phyloP scores from a whole-genome alignment of 2,797 vertebrate species.

The Dryobates pubescens region DNA sequence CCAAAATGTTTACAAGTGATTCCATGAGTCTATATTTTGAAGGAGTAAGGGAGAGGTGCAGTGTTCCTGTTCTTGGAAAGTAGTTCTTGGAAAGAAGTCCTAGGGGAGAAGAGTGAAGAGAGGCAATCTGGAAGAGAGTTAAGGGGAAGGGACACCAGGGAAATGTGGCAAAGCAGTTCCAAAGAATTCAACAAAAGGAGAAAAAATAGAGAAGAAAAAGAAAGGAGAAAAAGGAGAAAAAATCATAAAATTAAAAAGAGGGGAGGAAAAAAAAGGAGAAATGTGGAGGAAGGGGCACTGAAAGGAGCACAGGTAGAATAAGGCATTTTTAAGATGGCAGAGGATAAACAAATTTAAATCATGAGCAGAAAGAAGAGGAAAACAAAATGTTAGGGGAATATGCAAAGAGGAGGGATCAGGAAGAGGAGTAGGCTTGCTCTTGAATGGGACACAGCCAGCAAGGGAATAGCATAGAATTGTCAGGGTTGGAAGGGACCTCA shows the following conservation, averaged over 20 bases:
- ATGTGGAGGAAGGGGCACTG: not conserved
- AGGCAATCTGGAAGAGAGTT: not conserved
- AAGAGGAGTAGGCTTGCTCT: not conserved
- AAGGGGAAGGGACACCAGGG: not conserved
- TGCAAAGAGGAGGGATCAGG: not conserved
- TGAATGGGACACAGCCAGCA: rapidly evolving
- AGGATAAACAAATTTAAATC: not conserved
- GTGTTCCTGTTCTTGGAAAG: not conserved
- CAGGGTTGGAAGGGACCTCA: no score
- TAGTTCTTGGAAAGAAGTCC: not conserved
- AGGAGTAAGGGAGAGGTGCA: not conserved
- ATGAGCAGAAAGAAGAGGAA: not conserved
- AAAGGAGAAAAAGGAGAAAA: not conserved
- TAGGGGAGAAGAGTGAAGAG: not conserved
- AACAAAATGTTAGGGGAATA: not conserved
- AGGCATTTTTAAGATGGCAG: not conserved
- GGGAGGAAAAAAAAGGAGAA: no score
- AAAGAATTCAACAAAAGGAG: not conserved
- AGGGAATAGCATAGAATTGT: not conserved
- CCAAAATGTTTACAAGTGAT: no score
- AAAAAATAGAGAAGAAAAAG: not conserved
- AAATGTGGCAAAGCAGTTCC: not conserved
- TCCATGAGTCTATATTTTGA: no score
- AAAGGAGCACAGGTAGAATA: not conserved
- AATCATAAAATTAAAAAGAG: not conserved